These are phyloP conservation scores for Amblyornis subalaris DNA, from an alignment of 2,113 vertebrate species.

Conservation along the genomic window DNA sequence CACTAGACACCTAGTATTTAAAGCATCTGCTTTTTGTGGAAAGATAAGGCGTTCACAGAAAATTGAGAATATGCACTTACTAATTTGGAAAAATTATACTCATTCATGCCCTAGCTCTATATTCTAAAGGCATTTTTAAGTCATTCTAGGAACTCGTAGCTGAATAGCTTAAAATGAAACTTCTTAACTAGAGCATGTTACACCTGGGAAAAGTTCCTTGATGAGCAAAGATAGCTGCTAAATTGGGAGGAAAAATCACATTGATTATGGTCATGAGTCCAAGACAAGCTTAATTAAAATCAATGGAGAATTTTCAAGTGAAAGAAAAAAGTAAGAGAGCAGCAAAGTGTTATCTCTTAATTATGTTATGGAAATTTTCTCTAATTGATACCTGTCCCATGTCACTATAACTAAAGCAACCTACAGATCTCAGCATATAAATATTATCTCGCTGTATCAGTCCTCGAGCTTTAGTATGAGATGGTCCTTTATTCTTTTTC, in stretches of 20 bases:
- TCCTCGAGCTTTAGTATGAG: background rate
- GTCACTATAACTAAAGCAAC: background rate
- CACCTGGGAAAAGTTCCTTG: slow-evolving; percentile 36
- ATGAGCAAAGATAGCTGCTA: slow-evolving; percentile 25
- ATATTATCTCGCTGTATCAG: background rate
- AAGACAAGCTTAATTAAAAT: slow-evolving; percentile 55
- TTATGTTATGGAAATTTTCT: slow-evolving; percentile 14
- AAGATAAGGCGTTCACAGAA: background rate
- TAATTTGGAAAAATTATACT: background rate
- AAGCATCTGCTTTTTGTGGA: background rate
- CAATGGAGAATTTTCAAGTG: slow-evolving; percentile 25
- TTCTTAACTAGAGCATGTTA: background rate
- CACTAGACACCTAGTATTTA: background rate
- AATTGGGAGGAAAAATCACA: background rate
- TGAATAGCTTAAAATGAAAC: background rate
- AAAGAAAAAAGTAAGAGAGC: background rate
- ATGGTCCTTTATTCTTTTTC: background rate
- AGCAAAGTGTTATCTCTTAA: slow-evolving; percentile 5
- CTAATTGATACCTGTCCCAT: slow-evolving; percentile 17
- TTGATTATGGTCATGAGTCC: slow-evolving; percentile 37
- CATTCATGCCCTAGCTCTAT: background rate
- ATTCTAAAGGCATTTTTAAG: background rate
- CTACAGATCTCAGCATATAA: background rate
- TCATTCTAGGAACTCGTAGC: background rate
- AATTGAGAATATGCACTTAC: background rate